These are phyloP conservation scores for Lordiphosa mommai DNA, from an alignment of 1,140 invertebrate genomes.

Conservation along the genomic window DNA sequence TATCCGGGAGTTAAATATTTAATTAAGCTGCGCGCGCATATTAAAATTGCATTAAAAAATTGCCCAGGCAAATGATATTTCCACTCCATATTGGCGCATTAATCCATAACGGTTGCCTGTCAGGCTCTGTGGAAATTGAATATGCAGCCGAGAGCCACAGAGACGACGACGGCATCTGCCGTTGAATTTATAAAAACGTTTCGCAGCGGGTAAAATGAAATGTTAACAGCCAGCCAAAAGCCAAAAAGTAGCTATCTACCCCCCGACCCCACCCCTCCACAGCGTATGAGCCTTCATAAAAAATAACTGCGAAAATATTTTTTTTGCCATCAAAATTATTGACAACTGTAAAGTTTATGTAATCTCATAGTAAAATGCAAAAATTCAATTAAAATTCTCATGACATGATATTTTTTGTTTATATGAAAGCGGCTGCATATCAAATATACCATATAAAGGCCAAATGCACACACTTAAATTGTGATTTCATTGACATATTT, in stretches of 20 bases:
- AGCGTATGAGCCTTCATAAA: conserved; percentile 44
- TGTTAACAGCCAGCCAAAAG: conserved; percentile 51
- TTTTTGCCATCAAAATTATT: conserved; percentile 60
- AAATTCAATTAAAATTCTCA: conserved; percentile 76
- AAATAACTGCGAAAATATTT: conserved; percentile 4
- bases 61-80: conserved; percentile 33
- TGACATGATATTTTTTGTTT: conserved; percentile 34
- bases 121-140: conserved; percentile 51
- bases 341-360: conserved; percentile 70
- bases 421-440: background rate
- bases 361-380: conserved; percentile 61
- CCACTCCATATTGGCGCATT: conserved; percentile 25
- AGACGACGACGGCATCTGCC: background rate
- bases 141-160: conserved; percentile 21
- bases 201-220: conserved; percentile 47
- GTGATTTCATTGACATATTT: conserved; percentile 61
- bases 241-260: conserved; percentile 64
- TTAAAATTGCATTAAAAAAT: conserved; percentile 73
- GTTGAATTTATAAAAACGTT: conserved; percentile 50
- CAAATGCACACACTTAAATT: conserved; percentile 3
- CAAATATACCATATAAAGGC: background rate
- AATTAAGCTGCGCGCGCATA: conserved; percentile 75
- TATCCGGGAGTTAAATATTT: conserved; percentile 64
- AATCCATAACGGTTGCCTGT: conserved; percentile 33
- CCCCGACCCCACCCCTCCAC: too few species aligned